phyloP scores from a whole-genome alignment of 2,888 invertebrate genomes.

The Scelioninae gen. 2 region DNA sequence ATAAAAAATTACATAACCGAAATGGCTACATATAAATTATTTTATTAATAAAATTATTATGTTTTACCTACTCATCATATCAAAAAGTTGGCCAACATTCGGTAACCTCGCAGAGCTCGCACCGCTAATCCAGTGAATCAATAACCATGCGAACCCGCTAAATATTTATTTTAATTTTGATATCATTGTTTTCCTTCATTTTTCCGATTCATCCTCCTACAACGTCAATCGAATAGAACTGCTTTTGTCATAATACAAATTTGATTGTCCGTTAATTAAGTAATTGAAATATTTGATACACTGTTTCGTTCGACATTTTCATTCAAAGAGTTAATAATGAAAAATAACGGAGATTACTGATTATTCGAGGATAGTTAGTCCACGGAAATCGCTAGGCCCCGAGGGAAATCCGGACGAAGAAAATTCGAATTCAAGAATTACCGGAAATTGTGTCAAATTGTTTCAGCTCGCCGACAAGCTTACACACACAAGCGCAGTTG shows the following conservation, averaged over 20 bases:
- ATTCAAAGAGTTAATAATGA: neutral
- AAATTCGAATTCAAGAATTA: neutral
- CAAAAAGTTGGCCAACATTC: constrained; percentile 27
- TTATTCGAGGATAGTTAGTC: too few relatives aligned
- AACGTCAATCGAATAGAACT: too few relatives aligned
- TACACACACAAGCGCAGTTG: neutral
- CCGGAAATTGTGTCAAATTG: constrained; percentile 19
- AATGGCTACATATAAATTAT: too few relatives aligned
- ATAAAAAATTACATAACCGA: too few relatives aligned
- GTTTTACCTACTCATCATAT: constrained; percentile 31
- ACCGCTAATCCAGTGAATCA: constrained; percentile 28
- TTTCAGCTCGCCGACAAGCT: neutral
- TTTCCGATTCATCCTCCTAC: neutral
- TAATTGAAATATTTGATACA: too few relatives aligned
- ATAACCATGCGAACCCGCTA: constrained; percentile 29
- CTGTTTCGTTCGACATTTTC: neutral
- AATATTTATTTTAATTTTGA: constrained; percentile 12
- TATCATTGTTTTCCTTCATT: neutral
- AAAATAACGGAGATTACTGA: too few relatives aligned
- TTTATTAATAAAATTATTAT: too few relatives aligned
- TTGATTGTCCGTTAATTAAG: neutral
- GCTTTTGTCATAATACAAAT: too few relatives aligned
- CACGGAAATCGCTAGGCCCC: neutral
- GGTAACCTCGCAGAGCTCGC: constrained; percentile 32
- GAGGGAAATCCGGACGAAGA: neutral